phyloP scores from a whole-genome alignment of 2,113 vertebrate species.

The Orthonyx spaldingii region DNA sequence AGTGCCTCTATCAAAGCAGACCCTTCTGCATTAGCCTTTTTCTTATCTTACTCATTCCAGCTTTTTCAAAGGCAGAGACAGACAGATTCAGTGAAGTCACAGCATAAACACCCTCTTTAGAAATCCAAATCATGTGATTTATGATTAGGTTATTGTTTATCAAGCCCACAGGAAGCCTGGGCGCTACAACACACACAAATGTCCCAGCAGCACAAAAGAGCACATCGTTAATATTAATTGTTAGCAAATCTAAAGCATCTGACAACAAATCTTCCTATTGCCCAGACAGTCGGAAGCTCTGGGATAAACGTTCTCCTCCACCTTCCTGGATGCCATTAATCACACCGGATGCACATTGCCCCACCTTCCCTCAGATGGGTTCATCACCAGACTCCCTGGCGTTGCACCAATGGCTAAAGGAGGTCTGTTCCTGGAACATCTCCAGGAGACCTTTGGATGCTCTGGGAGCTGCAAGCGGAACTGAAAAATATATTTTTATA shows the following conservation, averaged over 20 bases:
- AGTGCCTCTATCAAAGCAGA: neutral
- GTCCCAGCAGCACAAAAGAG: neutral
- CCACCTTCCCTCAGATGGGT: constrained; percentile 67
- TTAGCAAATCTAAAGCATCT: neutral
- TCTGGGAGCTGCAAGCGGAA: constrained; percentile 44
- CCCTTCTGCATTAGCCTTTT: neutral
- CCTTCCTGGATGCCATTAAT: constrained; percentile 37
- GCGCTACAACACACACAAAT: neutral
- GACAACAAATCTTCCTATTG: neutral
- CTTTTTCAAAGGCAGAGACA: neutral
- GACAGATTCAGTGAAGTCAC: neutral
- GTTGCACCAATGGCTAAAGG: constrained; percentile 47
- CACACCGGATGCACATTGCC: constrained; percentile 42
- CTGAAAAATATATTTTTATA: neutral
- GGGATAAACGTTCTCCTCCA: constrained; percentile 9
- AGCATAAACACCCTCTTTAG: neutral
- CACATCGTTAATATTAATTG: neutral
- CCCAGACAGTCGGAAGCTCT: constrained; percentile 1
- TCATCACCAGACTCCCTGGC: constrained; percentile 58
- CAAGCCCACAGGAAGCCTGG: constrained; percentile 6
- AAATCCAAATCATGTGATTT: neutral
- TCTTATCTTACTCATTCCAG: neutral
- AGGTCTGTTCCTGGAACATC: constrained; percentile 55
- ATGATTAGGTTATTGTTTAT: constrained; percentile 2
- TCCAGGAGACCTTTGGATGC: constrained; percentile 15